Conservation (phyloP, 2,888 invertebrate species). For the Dione vanillae region DNA sequence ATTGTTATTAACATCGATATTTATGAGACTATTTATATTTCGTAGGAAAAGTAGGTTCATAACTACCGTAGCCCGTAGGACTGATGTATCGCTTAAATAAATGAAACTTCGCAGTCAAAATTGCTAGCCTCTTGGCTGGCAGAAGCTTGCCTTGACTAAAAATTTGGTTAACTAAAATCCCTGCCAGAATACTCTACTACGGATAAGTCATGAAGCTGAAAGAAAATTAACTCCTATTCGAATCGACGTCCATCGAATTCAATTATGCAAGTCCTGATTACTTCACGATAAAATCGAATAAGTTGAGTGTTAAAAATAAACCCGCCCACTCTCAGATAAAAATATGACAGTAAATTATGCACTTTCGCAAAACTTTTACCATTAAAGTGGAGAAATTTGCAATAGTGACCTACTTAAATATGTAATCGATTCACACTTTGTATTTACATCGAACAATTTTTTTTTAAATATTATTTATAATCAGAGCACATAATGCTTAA, state of each 20-base stretch:
- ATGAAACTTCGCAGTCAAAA: too few relatives aligned
- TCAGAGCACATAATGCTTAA: too few relatives aligned
- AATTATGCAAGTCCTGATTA: background rate
- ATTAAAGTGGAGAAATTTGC: constrained; percentile 10
- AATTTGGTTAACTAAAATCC: too few relatives aligned
- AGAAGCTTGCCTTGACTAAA: too few relatives aligned
- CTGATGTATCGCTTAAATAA: too few relatives aligned
- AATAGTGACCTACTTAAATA: constrained; percentile 7
- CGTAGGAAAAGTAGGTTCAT: too few relatives aligned
- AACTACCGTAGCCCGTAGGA: too few relatives aligned
- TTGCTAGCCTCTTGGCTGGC: too few relatives aligned
- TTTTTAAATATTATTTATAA: background rate
- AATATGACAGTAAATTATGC: constrained; percentile 22
- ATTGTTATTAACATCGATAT: too few relatives aligned
- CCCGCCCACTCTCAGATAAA: constrained; percentile 17
- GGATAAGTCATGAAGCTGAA: background rate
- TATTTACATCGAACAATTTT: background rate
- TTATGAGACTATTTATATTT: too few relatives aligned
- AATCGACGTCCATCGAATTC: background rate
- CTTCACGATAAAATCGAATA: background rate
- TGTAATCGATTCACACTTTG: constrained; percentile 4
- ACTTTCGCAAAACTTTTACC: constrained; percentile 19
- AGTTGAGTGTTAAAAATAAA: constrained; percentile 8
- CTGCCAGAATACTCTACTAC: too few relatives aligned
- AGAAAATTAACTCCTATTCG: background rate